phyloP scores from a whole-genome alignment of 2,113 vertebrate genomes.

The Rhagologus leucostigma region DNA sequence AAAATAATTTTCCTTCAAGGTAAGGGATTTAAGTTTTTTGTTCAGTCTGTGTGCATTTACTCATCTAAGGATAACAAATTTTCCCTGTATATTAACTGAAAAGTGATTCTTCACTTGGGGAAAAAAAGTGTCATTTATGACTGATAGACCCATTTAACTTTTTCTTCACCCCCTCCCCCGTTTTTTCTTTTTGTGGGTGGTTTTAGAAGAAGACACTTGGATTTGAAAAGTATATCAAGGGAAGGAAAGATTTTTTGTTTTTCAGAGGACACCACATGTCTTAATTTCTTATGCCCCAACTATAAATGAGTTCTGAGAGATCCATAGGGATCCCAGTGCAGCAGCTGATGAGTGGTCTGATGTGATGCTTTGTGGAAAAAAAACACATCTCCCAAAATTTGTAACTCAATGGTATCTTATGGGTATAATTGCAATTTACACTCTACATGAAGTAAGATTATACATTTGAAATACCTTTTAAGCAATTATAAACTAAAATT shows the following conservation, averaged over 20 bases:
- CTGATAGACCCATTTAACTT: not conserved
- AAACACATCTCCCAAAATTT: not conserved
- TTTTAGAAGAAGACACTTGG: not conserved
- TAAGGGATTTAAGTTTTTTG: not conserved
- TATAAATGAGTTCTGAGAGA: not conserved
- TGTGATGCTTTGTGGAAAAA: not conserved
- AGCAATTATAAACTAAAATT: not conserved
- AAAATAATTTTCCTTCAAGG: not conserved
- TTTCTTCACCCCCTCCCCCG: rapidly evolving
- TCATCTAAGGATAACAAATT: not conserved
- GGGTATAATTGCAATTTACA: not conserved
- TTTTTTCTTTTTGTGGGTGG: not conserved
- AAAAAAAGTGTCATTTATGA: not conserved
- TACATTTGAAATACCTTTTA: not conserved
- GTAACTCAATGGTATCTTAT: not conserved
- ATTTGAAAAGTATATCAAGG: not conserved
- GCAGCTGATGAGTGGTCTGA: not conserved
- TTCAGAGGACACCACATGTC: not conserved
- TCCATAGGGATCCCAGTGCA: not conserved
- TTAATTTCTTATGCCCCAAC: not conserved
- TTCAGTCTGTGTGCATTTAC: not conserved
- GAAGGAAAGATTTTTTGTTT: not conserved
- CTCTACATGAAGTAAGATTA: not conserved
- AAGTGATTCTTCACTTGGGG: not conserved
- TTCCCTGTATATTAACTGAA: not conserved